A percentile compares a stretch with the other conserved stretches of the same genome.
Conservation (phyloP, 2,797 vertebrate species). For the Takifugu rubripes region DNA sequence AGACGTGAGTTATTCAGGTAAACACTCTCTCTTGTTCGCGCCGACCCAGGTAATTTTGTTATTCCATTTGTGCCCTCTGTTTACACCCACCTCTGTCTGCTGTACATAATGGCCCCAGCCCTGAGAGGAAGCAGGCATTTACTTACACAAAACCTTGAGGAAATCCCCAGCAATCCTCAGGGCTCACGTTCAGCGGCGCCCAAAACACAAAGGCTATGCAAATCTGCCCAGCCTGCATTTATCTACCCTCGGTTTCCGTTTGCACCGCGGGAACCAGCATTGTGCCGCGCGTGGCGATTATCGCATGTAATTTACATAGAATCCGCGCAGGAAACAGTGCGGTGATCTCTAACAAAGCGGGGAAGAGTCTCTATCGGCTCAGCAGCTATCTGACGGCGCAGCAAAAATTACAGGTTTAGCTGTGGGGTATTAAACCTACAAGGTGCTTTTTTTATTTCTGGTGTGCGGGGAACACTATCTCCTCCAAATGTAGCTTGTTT, state of each 20-base stretch:
- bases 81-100: slow-evolving; percentile 69
- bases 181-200: slow-evolving; percentile 73
- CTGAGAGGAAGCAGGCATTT: slow-evolving; percentile 79
- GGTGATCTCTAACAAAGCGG: slow-evolving; percentile 76
- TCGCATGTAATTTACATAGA: slow-evolving; percentile 82
- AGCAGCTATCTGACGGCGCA: slow-evolving; percentile 73
- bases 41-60: slow-evolving; percentile 71
- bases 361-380: slow-evolving; percentile 72
- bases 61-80: slow-evolving; percentile 68
- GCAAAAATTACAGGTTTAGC: slow-evolving; percentile 76
- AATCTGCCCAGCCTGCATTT: slow-evolving; percentile 77
- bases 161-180: slow-evolving; percentile 71
- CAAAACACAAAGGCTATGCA: slow-evolving; percentile 80
- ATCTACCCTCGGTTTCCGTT: slow-evolving; percentile 77
- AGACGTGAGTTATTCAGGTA: slow-evolving; percentile 50
- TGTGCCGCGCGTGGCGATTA: slow-evolving; percentile 78
- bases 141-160: slow-evolving; percentile 72
- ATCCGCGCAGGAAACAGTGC: slow-evolving; percentile 75
- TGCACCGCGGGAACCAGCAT: slow-evolving; percentile 77
- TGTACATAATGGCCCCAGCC: slow-evolving; percentile 73
- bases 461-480: slow-evolving; percentile 69
- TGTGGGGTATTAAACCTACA: slow-evolving; percentile 76
- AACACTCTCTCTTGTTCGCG: slow-evolving; percentile 57
- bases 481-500: slow-evolving; percentile 75
- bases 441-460: slow-evolving; percentile 64